These are phyloP conservation scores for Bursaphelenchus okinawaensis DNA, from an alignment of 2,888 invertebrate species.

Conservation along the genomic window DNA sequence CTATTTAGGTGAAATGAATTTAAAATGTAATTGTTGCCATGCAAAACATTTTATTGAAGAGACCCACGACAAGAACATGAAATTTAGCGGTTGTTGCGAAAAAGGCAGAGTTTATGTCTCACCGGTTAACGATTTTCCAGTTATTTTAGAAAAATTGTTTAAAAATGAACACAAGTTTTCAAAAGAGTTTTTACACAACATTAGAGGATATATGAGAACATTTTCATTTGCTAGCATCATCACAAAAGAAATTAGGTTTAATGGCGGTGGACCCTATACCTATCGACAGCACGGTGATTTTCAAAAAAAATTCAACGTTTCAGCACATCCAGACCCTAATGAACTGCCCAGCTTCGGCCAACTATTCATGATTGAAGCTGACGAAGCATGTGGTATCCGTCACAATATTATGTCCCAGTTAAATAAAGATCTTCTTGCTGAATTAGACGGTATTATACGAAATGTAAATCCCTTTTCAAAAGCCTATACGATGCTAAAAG, in stretches of 20 bases:
- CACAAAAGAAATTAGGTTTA: conserved; percentile 10
- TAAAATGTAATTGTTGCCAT: too few species aligned
- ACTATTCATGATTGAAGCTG: background rate
- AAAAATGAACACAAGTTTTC: background rate
- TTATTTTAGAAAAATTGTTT: too few species aligned
- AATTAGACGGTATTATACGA: too few species aligned
- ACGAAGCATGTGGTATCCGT: conserved; percentile 8
- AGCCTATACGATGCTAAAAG: background rate
- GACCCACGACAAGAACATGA: too few species aligned
- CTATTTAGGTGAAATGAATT: too few species aligned
- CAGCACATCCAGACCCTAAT: conserved; percentile 3
- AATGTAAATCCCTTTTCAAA: background rate
- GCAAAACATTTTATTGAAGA: too few species aligned
- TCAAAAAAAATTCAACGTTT: conserved; percentile 4
- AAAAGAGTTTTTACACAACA: conserved; percentile 7
- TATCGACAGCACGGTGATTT: conserved; percentile 20
- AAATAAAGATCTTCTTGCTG: too few species aligned
- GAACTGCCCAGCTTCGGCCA: background rate
- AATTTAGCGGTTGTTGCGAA: too few species aligned
- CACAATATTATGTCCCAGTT: too few species aligned
- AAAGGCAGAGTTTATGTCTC: too few species aligned
- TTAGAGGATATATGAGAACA: conserved; percentile 3
- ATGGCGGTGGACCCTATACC: conserved; percentile 7
- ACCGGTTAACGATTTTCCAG: too few species aligned
- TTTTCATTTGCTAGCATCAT: conserved; percentile 8